A percentile compares a stretch with the other conserved stretches of the same genome.
phyloP scores from a whole-genome alignment of 2,113 vertebrate species.

The Leptodactylus fuscus region DNA sequence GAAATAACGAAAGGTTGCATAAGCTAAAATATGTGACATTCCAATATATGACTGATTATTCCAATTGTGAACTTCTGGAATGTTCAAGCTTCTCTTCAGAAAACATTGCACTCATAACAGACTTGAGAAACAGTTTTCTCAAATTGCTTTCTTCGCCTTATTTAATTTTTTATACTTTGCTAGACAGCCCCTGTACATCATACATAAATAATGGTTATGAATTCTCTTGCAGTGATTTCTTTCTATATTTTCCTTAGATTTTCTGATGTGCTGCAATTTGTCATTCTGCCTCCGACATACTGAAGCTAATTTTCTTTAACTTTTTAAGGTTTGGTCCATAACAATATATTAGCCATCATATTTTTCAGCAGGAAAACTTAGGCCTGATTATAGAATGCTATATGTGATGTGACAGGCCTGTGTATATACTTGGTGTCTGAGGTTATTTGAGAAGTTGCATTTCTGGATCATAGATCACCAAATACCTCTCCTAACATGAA shows the following conservation, averaged over 20 bases:
- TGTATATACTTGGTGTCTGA: neutral
- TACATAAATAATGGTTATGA: constrained; percentile 48
- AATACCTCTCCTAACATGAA: neutral
- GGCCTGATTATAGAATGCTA: neutral
- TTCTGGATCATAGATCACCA: neutral
- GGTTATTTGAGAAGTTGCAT: neutral
- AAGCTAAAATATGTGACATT: constrained; percentile 15
- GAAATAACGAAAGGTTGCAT: constrained; percentile 4
- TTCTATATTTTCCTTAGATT: constrained; percentile 52
- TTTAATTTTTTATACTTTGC: constrained; percentile 58
- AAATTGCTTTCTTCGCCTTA: constrained; percentile 45
- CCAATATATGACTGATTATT: constrained; percentile 44
- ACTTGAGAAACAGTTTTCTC: constrained; percentile 32
- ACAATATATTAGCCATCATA: neutral
- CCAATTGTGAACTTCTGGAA: constrained; percentile 40
- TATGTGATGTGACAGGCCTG: neutral
- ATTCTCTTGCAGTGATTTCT: constrained; percentile 51
- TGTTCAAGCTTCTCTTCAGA: constrained; percentile 27
- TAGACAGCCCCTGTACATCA: constrained; percentile 52
- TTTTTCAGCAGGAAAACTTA: neutral
- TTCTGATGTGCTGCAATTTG: constrained; percentile 47
- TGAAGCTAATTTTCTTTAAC: constrained; percentile 41
- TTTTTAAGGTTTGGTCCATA: constrained; percentile 9
- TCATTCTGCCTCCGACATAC: constrained; percentile 47
- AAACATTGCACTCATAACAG: constrained; percentile 35